Evolutionary conservation across 2,797 vertebrate species (phyloP), one percentile per base, ranked within the genome.

Genomic region (Hemitrygon akajei): DNA sequence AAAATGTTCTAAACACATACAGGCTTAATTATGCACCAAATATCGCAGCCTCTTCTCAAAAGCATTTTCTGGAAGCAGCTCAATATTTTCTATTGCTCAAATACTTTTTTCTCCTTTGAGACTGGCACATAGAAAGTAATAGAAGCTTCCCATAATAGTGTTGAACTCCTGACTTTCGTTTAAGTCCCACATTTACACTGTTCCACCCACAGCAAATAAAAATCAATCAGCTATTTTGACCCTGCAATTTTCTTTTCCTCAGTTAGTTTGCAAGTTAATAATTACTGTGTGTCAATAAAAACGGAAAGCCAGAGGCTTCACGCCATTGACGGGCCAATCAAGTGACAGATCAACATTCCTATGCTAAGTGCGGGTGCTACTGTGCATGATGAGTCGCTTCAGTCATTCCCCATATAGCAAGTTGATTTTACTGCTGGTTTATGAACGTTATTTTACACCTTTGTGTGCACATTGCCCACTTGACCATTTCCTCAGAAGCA

Each of bases 221-320:
- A 75, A 75, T 93, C 69, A 75, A 76, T 76, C 66, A 93, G 37
- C 47, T 56, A 14, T 76, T n/a, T 22, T 27, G 91, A 75, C 5
- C 3, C 73, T 56, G 7, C 37, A 93, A 93, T 93, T 75, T 73
- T 76, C 40, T 75, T 91, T 91, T 91, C n/a, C 66, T 75, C 12
- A n/a, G 91, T 69, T 47, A 93, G 69, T 93, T 71, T 93, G 91
- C 37, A 93, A 76, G 40, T 58, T 93, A 76, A 58, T 58, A 75
- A 69, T 93, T 76, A 76, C 71, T 56, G 25, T 18, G 12, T 76
- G 37, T n/a, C 69, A 93, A 75, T 76, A 93, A 76, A 92, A 30
- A 37, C n/a, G 7, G 12, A 40, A 93, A 58, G 11, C 71, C 14
- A 58, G 34, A 76, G 71, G 71, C 71, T 47, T 30, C 47, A 27